phyloP scores from a whole-genome alignment of 2,888 invertebrate genomes.

The Encarsia formosa region DNA sequence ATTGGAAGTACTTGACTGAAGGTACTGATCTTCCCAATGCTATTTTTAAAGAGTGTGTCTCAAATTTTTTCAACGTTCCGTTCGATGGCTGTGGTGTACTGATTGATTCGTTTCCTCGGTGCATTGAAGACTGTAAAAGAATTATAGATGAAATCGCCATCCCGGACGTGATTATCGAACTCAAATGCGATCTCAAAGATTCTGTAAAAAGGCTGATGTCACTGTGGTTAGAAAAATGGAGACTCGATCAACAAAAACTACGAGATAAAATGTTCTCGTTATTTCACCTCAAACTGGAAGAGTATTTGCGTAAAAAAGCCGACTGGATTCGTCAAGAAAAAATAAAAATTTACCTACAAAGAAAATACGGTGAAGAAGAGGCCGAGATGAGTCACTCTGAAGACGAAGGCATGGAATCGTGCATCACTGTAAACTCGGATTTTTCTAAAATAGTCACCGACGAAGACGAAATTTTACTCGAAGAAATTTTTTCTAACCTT shows the following conservation, averaged over 20 bases:
- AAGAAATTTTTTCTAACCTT: constrained; percentile 41
- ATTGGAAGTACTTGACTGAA: constrained; percentile 55
- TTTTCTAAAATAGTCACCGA: not conserved
- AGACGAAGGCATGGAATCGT: not conserved
- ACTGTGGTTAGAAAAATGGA: constrained; percentile 50
- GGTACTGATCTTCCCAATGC: constrained; percentile 52
- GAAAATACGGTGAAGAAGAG: not conserved
- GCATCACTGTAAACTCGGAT: not conserved
- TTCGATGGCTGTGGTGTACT: constrained; percentile 55
- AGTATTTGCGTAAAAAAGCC: constrained; percentile 49
- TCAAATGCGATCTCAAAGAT: constrained; percentile 43
- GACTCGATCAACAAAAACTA: constrained; percentile 36
- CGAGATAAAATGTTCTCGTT: too few species aligned
- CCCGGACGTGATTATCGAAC: constrained; percentile 59
- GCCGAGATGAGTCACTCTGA: not conserved
- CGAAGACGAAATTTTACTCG: constrained; percentile 40
- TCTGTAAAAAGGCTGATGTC: constrained; percentile 47
- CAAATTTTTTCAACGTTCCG: constrained; percentile 53
- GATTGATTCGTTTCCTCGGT: constrained; percentile 62
- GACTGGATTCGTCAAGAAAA: constrained; percentile 25
- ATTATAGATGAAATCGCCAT: constrained; percentile 55
- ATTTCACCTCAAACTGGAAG: constrained; percentile 31
- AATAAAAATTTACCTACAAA: constrained; percentile 12
- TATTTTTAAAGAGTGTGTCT: constrained; percentile 52
- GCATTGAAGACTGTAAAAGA: constrained; percentile 55